phyloP scores from a whole-genome alignment of 2,888 invertebrate genomes.

The Lasioglossum marginatum region DNA sequence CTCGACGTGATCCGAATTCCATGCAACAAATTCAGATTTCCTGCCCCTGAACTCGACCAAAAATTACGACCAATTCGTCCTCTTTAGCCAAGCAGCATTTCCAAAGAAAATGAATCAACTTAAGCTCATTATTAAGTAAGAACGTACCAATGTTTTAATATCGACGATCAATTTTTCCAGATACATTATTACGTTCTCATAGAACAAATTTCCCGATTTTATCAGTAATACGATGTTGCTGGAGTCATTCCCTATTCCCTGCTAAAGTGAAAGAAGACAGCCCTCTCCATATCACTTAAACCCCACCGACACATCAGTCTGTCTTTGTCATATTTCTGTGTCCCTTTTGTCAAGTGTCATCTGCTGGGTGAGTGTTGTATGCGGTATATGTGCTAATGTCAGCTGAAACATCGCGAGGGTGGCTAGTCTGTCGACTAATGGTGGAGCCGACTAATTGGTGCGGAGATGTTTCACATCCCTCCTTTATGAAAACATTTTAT shows the following conservation, averaged over 20 bases:
- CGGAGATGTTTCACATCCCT: background rate
- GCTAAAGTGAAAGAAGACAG: background rate
- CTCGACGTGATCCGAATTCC: slow-evolving; percentile 54
- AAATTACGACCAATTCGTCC: slow-evolving; percentile 9
- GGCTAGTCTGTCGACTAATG: background rate
- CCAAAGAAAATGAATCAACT: background rate
- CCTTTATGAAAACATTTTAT: background rate
- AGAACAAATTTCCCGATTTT: background rate
- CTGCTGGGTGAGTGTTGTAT: background rate
- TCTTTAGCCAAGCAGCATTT: background rate
- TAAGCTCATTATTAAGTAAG: too few species aligned
- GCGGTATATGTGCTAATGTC: slow-evolving; percentile 6
- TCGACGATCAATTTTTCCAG: background rate
- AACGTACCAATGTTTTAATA: background rate
- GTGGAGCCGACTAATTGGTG: background rate
- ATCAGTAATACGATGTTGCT: background rate
- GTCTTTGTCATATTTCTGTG: slow-evolving; percentile 2
- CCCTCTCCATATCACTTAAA: background rate
- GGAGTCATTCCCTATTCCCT: background rate
- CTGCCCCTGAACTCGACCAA: slow-evolving; percentile 8
- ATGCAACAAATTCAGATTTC: slow-evolving; percentile 15
- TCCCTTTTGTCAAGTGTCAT: slow-evolving; percentile 6
- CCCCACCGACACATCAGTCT: background rate
- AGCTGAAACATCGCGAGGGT: slow-evolving; percentile 6
- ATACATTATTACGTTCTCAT: background rate